These are phyloP conservation scores for Metellina segmentata DNA, from an alignment of 2,888 invertebrate species.

Conservation along the genomic window DNA sequence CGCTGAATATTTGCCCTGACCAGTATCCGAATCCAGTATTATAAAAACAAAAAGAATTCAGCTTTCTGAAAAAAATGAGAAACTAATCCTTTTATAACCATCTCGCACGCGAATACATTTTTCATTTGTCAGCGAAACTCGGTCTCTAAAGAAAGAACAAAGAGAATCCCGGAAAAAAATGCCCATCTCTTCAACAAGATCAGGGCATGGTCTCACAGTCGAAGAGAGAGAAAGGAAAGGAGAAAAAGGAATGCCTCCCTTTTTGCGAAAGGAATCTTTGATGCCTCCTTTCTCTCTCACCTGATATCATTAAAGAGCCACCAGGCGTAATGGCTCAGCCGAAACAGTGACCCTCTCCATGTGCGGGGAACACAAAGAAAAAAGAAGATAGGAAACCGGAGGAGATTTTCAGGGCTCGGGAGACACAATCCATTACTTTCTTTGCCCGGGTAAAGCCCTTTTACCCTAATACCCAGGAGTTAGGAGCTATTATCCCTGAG, in stretches of 20 bases:
- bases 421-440: slow-evolving; percentile 71
- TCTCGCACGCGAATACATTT: not conserved
- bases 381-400: slow-evolving; percentile 43
- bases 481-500: slow-evolving; percentile 66
- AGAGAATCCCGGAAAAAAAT: not conserved
- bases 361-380: slow-evolving; percentile 18
- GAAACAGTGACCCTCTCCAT: slow-evolving; percentile 35
- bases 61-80: not conserved
- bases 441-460: slow-evolving; percentile 60
- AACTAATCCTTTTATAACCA: not conserved
- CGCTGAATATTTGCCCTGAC: too few species aligned
- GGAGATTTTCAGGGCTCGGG: slow-evolving; percentile 58
- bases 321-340: slow-evolving; percentile 33
- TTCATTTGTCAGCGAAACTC: not conserved
- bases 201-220: not conserved
- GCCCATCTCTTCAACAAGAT: slow-evolving; percentile 48
- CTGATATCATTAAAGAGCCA: slow-evolving; percentile 65
- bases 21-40: too few species aligned
- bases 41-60: too few species aligned
- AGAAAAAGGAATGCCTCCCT: not conserved
- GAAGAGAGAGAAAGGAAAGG: slow-evolving; percentile 2
- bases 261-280: slow-evolving; percentile 50
- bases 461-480: slow-evolving; percentile 68
- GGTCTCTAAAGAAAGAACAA: not conserved
- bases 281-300: slow-evolving; percentile 46